Evolutionary conservation across 2,797 vertebrate genomes (phyloP), one percentile per base, ranked within the genome.

Genomic region (Ceryle rudis): DNA sequence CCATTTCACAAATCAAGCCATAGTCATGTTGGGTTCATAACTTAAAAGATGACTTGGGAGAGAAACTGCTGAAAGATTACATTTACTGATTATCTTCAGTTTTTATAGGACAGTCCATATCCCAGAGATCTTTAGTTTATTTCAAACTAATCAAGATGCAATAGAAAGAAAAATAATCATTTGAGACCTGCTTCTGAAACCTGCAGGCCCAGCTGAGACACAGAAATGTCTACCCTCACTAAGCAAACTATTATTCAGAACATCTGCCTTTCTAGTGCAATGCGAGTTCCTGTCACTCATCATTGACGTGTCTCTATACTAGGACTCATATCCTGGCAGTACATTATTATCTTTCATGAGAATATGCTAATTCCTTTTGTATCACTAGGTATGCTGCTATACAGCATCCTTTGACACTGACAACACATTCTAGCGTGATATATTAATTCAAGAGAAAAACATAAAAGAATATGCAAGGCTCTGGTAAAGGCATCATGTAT

Each of bases 271-370:
- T 95, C 60, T 35, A 89, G 44, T 2, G 81, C 81, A 67, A 65
- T 81, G 90, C 29, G 33, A 80, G 87, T 57, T 95, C 73, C 81
- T 81, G 84, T 77, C 85, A 84, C 54, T 95, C 91, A 92, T 46
- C 66, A 37, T 1, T 84, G 87, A 60, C 80, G 23, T 8, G 33
- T 29, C 67, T 71, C 61, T 39, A 5, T 25, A 62, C 19, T 11
- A 49, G 84, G 11, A 19, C 70, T 87, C 55, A 81, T 35, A 75
- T 35, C 44, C 21, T 25, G 83, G 9, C 31, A 66, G 11, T 33
- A 90, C 8, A 1, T 75, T 52, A 46, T 64, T 65, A 69, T 71
- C 60, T 86, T 83, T 29, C 89, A 55, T 35, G 52, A 47, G 46
- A 82, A 90, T 71, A 93, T 78, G 69, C 29, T 81, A 93, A 91